Evolutionary conservation across 2,888 invertebrate species (phyloP), one percentile per base, ranked within the genome.

Genomic region (Lamellibrachia satsuma): DNA sequence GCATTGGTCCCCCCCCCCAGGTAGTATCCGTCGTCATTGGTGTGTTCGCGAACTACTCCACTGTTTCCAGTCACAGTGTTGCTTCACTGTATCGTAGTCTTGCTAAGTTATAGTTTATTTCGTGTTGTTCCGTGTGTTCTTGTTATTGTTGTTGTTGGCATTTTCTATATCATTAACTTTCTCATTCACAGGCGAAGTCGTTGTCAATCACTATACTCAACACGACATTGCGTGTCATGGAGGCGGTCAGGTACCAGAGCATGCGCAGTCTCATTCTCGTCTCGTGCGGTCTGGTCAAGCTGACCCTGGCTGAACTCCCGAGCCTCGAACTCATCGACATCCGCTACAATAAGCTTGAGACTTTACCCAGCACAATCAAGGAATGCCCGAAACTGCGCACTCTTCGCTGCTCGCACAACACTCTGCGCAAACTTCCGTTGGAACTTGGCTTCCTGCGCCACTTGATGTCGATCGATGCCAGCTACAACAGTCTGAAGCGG

Each of bases 161-260:
- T 57, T 4, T 93, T 93, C 52, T 92, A 93, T 9, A 91, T 90
- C 60, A 91, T 60, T 60, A 11, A 15, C 11, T 9, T 60, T 60
- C 75, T 75, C 15, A 6, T 22, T 75, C 22, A n/a, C 22, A 93
- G 91, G 92, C 93, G 60, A 92, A 92, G 52, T 92, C 93, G 22
- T 91, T 93, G 90, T 93, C 94, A 27, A 52, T 94, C 91, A 93
- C 93, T 4, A 92, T 94, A 7, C 92, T 94, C 22, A 94, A 94
- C 91, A 93, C 93, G 3, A 57, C 39, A 51, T 75, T 94, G 11
- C 52, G 92, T 27, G 92, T 91, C 55, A 92, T 94, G 91, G 93
- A 94, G 52, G 92, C 92, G 15, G 22, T 39, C 7, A 92, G 93
- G 7, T 94, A 94, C 75, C 91, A 93, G 2, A 52, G 52, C 7